These are phyloP conservation scores for Tridacna crocea DNA, from an alignment of 2,888 invertebrate genomes.

Conservation along the genomic window DNA sequence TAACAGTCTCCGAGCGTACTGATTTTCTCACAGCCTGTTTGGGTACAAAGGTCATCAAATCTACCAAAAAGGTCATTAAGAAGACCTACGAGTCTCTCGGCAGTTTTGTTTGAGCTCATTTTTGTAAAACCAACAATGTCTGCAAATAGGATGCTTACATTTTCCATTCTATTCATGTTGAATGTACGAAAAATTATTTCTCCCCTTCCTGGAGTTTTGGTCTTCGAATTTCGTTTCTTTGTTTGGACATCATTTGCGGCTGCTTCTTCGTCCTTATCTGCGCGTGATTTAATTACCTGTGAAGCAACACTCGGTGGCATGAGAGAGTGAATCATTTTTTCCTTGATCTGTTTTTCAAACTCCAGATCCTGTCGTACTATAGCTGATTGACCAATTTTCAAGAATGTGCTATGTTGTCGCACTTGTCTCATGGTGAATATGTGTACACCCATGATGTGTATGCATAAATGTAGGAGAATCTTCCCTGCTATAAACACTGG, in stretches of 20 bases:
- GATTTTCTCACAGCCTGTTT: constrained; percentile 97
- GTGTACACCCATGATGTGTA: constrained; percentile 96
- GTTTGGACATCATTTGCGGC: constrained; percentile 62
- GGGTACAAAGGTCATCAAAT: constrained; percentile 95
- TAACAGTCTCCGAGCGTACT: constrained; percentile 97
- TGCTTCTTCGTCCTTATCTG: constrained; percentile 76
- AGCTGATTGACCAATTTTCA: constrained; percentile 97
- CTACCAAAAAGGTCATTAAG: constrained; percentile 98
- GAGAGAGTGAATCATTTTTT: constrained; percentile 96
- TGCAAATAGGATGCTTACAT: constrained; percentile 98
- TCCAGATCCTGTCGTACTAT: constrained; percentile 95
- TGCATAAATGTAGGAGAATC: constrained; percentile 92
- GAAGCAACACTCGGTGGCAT: constrained; percentile 97
- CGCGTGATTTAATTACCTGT: constrained; percentile 83
- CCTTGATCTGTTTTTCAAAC: constrained; percentile 96
- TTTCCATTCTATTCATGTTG: constrained; percentile 98
- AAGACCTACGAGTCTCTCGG: constrained; percentile 97
- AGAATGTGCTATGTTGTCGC: constrained; percentile 96
- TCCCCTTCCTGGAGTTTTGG: constrained; percentile 68
- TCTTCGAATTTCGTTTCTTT: constrained; percentile 71
- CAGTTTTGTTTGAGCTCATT: constrained; percentile 98
- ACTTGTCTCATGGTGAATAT: constrained; percentile 94
- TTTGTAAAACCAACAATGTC: constrained; percentile 99
- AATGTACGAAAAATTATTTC: constrained; percentile 93
- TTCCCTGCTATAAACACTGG: constrained; percentile 84